These are phyloP conservation scores for Pseudomugil gertrudae DNA, from an alignment of 2,797 vertebrate genomes.

Conservation along the genomic window DNA sequence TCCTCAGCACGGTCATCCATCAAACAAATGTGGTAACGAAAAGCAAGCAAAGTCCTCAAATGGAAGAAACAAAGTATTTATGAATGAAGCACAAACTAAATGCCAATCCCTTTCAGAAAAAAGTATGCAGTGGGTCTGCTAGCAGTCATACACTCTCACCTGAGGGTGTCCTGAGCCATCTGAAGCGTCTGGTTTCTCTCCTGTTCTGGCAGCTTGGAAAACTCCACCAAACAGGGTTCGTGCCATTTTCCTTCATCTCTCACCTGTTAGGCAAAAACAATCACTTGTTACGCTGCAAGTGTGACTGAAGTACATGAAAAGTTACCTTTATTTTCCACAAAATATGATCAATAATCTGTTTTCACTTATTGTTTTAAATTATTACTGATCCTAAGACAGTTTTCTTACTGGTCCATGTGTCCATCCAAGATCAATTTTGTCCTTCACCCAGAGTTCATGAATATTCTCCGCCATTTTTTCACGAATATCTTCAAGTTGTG, in stretches of 20 bases:
- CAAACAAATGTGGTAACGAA: constrained; percentile 90
- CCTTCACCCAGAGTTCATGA: constrained; percentile 94
- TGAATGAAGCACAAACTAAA: neutral
- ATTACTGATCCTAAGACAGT: neutral
- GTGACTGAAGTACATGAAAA: neutral
- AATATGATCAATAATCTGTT: neutral
- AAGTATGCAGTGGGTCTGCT: neutral
- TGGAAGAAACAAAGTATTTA: constrained; percentile 20
- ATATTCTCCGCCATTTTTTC: constrained; percentile 94
- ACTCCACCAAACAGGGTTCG: constrained; percentile 91
- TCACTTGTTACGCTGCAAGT: neutral
- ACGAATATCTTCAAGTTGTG: constrained; percentile 90
- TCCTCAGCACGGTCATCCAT: constrained; percentile 87
- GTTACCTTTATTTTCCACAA: neutral
- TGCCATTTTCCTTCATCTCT: constrained; percentile 91
- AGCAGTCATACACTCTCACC: constrained; percentile 75
- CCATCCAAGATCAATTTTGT: constrained; percentile 93
- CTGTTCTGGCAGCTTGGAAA: constrained; percentile 90
- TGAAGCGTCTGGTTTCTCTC: constrained; percentile 91
- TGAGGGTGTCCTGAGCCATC: constrained; percentile 89
- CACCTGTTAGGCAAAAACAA: constrained; percentile 78
- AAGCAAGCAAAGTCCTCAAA: constrained; percentile 88
- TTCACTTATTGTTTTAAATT: neutral
- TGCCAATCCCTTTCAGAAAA: neutral
- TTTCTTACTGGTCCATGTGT: constrained; percentile 87